Base-by-base conservation (phyloP, 2,888 invertebrate species). In the Carterocephalus palaemon region DNA sequence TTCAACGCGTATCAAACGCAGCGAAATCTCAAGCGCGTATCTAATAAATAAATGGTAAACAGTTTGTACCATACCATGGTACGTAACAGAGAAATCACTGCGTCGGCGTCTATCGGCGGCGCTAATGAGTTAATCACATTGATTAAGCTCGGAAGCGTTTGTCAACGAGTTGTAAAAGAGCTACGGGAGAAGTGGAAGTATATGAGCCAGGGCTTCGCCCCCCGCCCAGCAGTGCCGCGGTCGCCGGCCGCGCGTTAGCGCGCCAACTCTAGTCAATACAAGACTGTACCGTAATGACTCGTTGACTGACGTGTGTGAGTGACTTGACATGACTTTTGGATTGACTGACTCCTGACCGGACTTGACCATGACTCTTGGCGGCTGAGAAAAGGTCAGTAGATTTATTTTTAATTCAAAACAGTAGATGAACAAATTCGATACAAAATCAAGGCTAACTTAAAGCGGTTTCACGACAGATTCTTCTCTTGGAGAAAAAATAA, bases 141-240 rank as follows among this genome's bases (percentile, higher is more conserved):
- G 33, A 33, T 33, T 41, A 33, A 41, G 29, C 16, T 22, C 23
- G 23, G 40, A 10, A 42, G 36, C 47, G 41, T 53, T 57, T 59
- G 52, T 59, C 56, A 55, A 56, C 53, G 53, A 36, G 36, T 66
- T 61, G 51, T 63, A 57, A 57, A 55, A 59, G 47, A 6, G 7
- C 17, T 40, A 17, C 40, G 58, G 62, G 43, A 70, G 84, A 64
- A 76, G 83, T 82, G 83, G 84, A 59, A 77, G 75, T 84, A 84
- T 85, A 76, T 82, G 71, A 77, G 52, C 57, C 62, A 50, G 51
- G 43, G 60, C 58, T 19, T 20, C 46, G 34, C 51, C 59, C 65
- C 66, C 66, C 64, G 60, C 64, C 23, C 50, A 48, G 54, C 78
- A 85, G 85, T 85, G 16, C 45, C 56, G 70, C 72, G 58, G 61